A percentile compares a stretch with the other conserved stretches of the same genome.
Conservation (phyloP, 2,797 vertebrate species). For the Parotocinclus haroldoi region DNA sequence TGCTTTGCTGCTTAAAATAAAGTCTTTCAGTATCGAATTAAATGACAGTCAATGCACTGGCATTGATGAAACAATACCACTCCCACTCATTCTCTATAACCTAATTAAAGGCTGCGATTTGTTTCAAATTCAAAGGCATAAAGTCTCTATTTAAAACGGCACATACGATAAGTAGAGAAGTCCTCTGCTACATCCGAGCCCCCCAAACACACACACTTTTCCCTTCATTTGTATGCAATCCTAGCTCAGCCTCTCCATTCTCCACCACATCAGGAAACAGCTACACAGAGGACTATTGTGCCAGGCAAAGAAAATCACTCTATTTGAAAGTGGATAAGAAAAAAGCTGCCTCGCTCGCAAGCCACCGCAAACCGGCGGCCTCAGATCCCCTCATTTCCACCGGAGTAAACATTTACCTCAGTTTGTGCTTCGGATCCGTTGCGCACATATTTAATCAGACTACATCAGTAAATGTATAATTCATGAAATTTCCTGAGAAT, state of each 20-base stretch:
- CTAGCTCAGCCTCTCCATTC: slow-evolving; percentile 50
- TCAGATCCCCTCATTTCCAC: slow-evolving; percentile 13
- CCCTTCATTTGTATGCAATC: slow-evolving; percentile 56
- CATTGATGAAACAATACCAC: slow-evolving; percentile 23
- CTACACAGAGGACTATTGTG: slow-evolving; percentile 75
- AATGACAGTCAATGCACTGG: slow-evolving; percentile 29
- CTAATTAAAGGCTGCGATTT: slow-evolving; percentile 43
- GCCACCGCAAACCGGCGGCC: slow-evolving; percentile 17
- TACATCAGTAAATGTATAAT: slow-evolving; percentile 8
- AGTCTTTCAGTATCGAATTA: slow-evolving; percentile 10
- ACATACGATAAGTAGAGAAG: slow-evolving; percentile 35
- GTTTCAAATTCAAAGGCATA: slow-evolving; percentile 42
- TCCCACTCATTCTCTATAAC: slow-evolving; percentile 32
- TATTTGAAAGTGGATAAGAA: slow-evolving; percentile 68
- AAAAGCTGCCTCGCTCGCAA: slow-evolving; percentile 48
- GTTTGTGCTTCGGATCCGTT: slow-evolving; percentile 16
- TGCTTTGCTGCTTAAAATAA: slow-evolving; percentile 3
- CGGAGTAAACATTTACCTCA: slow-evolving; percentile 37
- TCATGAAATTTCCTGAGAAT: slow-evolving; percentile 1
- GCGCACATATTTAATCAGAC: slow-evolving; percentile 24
- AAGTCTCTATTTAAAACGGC: slow-evolving; percentile 43
- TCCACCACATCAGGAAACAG: slow-evolving; percentile 52
- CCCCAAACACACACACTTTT: slow-evolving; percentile 34
- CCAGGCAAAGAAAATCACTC: slow-evolving; percentile 72
- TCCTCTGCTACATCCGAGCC: slow-evolving; percentile 29